A percentile compares a stretch with the other conserved stretches of the same genome.
These are phyloP conservation scores for Neomorphus geoffroyi DNA, from an alignment of 2,797 vertebrate genomes.

Conservation along the genomic window DNA sequence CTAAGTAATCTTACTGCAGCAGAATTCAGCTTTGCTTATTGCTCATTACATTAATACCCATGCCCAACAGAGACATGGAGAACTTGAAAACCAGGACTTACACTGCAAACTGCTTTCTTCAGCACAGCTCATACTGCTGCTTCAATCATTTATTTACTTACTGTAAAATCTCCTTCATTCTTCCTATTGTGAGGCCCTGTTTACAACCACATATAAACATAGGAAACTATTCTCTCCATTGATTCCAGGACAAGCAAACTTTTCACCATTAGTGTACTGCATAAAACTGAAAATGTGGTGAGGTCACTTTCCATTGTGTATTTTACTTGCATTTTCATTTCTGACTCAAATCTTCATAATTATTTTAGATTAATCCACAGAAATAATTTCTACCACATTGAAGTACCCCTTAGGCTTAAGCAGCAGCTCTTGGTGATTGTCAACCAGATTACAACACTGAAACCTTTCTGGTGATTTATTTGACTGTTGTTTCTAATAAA, in stretches of 20 bases:
- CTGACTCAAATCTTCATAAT: not conserved
- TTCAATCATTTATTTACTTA: not conserved
- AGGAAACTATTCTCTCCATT: not conserved
- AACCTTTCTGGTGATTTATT: not conserved
- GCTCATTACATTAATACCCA: not conserved
- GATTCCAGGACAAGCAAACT: not conserved
- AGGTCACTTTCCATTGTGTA: not conserved
- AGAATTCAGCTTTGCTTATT: not conserved
- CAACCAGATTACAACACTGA: not conserved
- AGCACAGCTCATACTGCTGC: not conserved
- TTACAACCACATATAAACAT: not conserved
- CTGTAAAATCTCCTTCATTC: not conserved
- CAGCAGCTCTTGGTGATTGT: not conserved
- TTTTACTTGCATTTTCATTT: not conserved
- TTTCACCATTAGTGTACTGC: not conserved
- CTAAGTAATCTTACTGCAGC: not conserved
- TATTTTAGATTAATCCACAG: not conserved
- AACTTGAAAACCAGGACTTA: not conserved
- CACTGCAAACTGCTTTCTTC: not conserved
- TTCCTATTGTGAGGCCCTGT: not conserved
- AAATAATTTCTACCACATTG: not conserved
- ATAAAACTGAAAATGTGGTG: not conserved
- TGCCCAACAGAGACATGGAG: not conserved
- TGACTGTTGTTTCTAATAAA: not conserved
- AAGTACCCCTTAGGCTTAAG: not conserved